phyloP scores from a whole-genome alignment of 2,113 vertebrate genomes.

The Hylia prasina region DNA sequence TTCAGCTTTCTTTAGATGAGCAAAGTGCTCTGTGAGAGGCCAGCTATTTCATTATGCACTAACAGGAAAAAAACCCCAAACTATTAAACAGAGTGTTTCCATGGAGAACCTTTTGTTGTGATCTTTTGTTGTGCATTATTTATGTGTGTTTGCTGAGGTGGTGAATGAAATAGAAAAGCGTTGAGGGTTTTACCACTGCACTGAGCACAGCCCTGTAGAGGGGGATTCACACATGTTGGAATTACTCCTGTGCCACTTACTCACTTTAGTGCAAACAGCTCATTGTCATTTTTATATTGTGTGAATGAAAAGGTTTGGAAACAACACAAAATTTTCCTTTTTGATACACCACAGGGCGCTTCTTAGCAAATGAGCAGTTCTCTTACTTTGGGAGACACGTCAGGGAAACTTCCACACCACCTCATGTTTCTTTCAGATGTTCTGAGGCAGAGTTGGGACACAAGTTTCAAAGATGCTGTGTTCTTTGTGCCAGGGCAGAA shows the following conservation, averaged over 20 bases:
- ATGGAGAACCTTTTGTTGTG: background rate
- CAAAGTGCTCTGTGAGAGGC: background rate
- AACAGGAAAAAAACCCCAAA: background rate
- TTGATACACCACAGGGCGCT: background rate
- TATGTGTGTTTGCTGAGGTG: background rate
- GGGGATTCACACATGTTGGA: rapidly evolving
- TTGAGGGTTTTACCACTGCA: background rate
- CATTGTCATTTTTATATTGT: background rate
- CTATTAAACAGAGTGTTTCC: background rate
- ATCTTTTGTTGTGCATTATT: background rate
- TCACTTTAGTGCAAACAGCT: background rate
- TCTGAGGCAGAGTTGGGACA: background rate
- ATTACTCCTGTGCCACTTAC: background rate
- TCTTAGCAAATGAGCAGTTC: background rate
- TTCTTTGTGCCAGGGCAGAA: background rate
- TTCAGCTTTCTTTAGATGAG: background rate
- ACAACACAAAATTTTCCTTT: background rate
- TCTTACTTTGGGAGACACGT: rapidly evolving
- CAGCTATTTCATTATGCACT: background rate
- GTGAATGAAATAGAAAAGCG: background rate
- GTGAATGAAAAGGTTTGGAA: background rate
- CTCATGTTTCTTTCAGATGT: background rate
- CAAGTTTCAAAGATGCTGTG: background rate
- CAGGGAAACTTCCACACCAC: background rate
- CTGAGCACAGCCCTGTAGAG: background rate